A percentile compares a stretch with the other conserved stretches of the same genome.
These are phyloP conservation scores for Agriotes lineatus DNA, from an alignment of 2,888 invertebrate genomes.

Conservation along the genomic window DNA sequence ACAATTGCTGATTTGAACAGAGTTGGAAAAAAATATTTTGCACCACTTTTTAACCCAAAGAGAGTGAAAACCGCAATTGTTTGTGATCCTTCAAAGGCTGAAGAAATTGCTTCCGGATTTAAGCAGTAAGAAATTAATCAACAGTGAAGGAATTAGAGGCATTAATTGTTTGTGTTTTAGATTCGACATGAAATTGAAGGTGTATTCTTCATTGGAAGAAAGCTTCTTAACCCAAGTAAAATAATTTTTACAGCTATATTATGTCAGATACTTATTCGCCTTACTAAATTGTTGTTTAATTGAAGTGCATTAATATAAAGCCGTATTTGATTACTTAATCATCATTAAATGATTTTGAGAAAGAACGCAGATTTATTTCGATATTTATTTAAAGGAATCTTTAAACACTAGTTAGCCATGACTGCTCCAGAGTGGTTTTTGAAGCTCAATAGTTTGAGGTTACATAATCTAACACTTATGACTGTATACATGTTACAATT, in stretches of 20 bases:
- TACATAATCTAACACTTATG: no score
- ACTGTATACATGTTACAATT: no score
- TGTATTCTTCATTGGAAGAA: conserved; percentile 74
- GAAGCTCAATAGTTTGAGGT: no score
- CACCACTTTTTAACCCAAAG: conserved; percentile 74
- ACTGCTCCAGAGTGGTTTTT: no score
- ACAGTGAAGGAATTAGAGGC: background rate
- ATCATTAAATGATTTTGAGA: no score
- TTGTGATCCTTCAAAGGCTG: conserved; percentile 82
- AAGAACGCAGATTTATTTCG: no score
- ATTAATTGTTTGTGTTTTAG: conserved; percentile 66
- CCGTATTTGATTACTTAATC: no score
- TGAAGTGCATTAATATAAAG: no score
- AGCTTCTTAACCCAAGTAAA: conserved; percentile 67
- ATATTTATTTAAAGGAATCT: no score
- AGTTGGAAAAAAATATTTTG: conserved; percentile 81
- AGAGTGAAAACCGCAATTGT: conserved; percentile 77
- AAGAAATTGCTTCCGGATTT: conserved; percentile 75
- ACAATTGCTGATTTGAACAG: conserved; percentile 73
- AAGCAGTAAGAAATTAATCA: conserved; percentile 63
- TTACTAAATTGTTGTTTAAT: background rate
- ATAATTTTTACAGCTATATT: background rate
- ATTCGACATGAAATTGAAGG: conserved; percentile 70
- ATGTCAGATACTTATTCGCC: background rate
- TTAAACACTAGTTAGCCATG: no score